Evolutionary conservation across 2,113 vertebrate species (phyloP), one percentile per base, ranked within the genome.

Genomic region (Odocoileus virginianus): DNA sequence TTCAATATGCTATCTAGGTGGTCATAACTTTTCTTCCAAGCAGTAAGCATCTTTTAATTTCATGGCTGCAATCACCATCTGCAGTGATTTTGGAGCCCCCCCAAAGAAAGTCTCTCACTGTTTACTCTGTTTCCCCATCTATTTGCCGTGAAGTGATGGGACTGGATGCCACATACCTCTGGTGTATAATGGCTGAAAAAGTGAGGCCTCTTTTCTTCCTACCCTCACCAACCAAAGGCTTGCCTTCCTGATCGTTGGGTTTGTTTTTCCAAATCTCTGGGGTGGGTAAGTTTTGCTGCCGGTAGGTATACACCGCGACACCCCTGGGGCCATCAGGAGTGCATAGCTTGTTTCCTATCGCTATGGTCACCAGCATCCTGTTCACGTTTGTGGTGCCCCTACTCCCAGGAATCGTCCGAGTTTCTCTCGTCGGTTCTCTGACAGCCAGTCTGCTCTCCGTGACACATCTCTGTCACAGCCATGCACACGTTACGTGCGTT

Each of bases 271-370:
- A 55, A 23, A 76, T 64, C 45, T 89, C 14, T 25, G 40, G 4
- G 12, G 36, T 74, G 7, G 8, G 0, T 50, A n/a, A 3, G 5
- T n/a, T 85, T 79, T 81, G 54, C 16, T 5, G 14, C 40, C 0
- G 3, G 27, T 36, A 33, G n/a, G 7, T 25, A 8, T 1, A 52
- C 1, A 4, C 8, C 43, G 28, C 28, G 27, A 19, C 5, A 23
- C 3, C 36, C 6, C 2, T 17, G 2, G 14, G 8, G 16, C 23
- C 3, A 0, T 5, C 15, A 40, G 57, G 17, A 19, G 54, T 11
- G 2, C 12, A 1, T 6, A 74, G 15, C 25, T 3, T 43, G 7
- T 52, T 95, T 36, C 36, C 7, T 67, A 52, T 78, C 8, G 33
- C 61, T 28, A 17, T 79, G 15, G 36, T 47, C 78, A 30, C 16